phyloP scores from a whole-genome alignment of 2,797 vertebrate genomes.

The Sebastes nivosus region DNA sequence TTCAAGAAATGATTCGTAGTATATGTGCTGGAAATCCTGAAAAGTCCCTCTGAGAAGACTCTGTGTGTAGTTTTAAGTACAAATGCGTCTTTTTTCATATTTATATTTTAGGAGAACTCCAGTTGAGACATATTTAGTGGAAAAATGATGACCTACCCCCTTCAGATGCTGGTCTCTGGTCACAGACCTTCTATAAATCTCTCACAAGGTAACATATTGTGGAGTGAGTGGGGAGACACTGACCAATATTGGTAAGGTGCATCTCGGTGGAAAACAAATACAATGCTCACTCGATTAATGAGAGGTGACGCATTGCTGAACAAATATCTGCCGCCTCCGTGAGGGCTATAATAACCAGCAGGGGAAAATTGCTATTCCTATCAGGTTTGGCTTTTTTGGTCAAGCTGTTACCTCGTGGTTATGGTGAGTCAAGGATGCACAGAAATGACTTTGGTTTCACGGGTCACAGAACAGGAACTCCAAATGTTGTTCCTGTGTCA shows the following conservation, averaged over 20 bases:
- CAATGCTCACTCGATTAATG: slow-evolving; percentile 32
- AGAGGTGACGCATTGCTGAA: slow-evolving; percentile 38
- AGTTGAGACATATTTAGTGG: not conserved
- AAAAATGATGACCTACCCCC: not conserved
- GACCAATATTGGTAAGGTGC: slow-evolving; percentile 18
- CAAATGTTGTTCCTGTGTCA: slow-evolving; percentile 70
- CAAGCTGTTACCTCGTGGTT: slow-evolving; percentile 37
- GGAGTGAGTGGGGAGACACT: slow-evolving; percentile 4
- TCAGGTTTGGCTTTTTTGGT: slow-evolving; percentile 50
- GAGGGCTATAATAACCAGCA: slow-evolving; percentile 29
- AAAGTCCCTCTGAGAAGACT: not conserved
- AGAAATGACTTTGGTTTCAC: slow-evolving; percentile 60
- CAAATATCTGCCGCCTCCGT: slow-evolving; percentile 35
- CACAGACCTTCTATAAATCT: slow-evolving; percentile 17
- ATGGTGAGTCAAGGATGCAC: slow-evolving; percentile 49
- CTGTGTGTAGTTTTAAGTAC: not conserved
- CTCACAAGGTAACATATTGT: slow-evolving; percentile 22
- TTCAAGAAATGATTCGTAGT: not conserved
- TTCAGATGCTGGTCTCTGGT: not conserved
- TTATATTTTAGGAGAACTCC: slow-evolving; percentile 11
- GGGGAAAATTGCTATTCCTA: slow-evolving; percentile 47
- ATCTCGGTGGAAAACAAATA: slow-evolving; percentile 53
- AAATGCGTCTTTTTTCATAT: not conserved
- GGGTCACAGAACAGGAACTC: slow-evolving; percentile 61
- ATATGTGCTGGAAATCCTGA: not conserved